Evolutionary conservation across 2,888 invertebrate species (phyloP), one percentile per base, ranked within the genome.

Genomic region (Epistrophella euchroma): DNA sequence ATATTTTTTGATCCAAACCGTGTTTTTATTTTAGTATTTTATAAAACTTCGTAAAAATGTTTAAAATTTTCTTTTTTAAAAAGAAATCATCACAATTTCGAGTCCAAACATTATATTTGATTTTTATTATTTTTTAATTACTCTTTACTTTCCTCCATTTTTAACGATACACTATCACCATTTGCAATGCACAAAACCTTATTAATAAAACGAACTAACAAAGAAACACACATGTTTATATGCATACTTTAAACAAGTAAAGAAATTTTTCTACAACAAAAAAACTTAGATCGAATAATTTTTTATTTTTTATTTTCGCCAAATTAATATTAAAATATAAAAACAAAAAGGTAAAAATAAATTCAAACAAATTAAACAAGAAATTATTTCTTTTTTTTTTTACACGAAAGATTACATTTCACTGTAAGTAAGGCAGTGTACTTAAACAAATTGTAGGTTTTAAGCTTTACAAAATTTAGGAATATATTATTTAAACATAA

Each of bases 31-130:
- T 60, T 22, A 9, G 6, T 60, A 22, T 68, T 56, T 68, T 85
- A 85, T 60, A 85, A 85, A 85, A 81, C 77, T 85, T 85, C 72
- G 76, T 85, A 85, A 81, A 85, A 80, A 78, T 82, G 77, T 58
- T 82, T 73, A 71, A 58, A 74, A 45, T 35, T 70, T 77, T 82
- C 70, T 86, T 86, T 86, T 82, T 78, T 74, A 78, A 82, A 86
- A 77, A 86, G 81, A 82, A 81, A 78, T 82, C 81, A 86, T 86
- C 86, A 86, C 86, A 86, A 86, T 86, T 86, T 86, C 74, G 86
- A 86, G 86, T 81, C 81, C 86, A 70, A 86, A 86, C 64, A 55
- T 68, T 60, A 74, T 40, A 22, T 25, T 55, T 28, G 15, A 62
- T 43, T 68, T 45, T 52, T 19, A 47, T 62, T 62, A 56, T 70